Conservation (phyloP, 2,113 vertebrate genomes). For the Pardalotus punctatus region DNA sequence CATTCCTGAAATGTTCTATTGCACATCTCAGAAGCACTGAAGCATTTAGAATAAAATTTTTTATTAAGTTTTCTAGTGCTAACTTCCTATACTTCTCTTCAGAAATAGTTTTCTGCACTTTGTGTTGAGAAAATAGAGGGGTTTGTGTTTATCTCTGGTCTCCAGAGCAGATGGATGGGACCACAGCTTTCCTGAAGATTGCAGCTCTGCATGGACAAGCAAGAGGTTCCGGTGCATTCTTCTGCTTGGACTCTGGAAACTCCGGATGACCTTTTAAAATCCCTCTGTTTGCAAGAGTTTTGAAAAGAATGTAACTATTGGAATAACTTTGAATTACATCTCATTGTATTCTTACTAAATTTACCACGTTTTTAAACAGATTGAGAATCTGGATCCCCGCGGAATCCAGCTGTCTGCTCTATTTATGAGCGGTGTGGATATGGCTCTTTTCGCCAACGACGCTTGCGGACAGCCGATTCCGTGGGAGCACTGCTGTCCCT, state of each 20-base stretch:
- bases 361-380: slow-evolving; percentile 70
- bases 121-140: not conserved
- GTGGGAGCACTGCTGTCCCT: slow-evolving; percentile 97
- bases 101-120: not conserved
- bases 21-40: not conserved
- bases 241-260: not conserved
- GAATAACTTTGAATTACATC: not conserved
- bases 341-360: not conserved
- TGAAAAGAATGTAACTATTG: not conserved
- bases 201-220: not conserved
- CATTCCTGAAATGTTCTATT: not conserved
- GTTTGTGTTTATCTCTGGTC: not conserved
- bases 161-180: not conserved
- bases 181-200: not conserved
- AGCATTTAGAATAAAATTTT: not conserved
- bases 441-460: slow-evolving; percentile 93
- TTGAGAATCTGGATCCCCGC: slow-evolving; percentile 91
- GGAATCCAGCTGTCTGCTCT: slow-evolving; percentile 93
- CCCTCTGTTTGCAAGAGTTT: not conserved
- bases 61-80: not conserved
- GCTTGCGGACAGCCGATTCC: slow-evolving; percentile 92
- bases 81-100: not conserved
- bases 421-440: slow-evolving; percentile 95
- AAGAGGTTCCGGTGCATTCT: not conserved
- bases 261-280: not conserved